A percentile compares a stretch with the other conserved stretches of the same genome.
Conservation (phyloP, 1,140 invertebrate genomes). For the Aphidius gifuensis region DNA sequence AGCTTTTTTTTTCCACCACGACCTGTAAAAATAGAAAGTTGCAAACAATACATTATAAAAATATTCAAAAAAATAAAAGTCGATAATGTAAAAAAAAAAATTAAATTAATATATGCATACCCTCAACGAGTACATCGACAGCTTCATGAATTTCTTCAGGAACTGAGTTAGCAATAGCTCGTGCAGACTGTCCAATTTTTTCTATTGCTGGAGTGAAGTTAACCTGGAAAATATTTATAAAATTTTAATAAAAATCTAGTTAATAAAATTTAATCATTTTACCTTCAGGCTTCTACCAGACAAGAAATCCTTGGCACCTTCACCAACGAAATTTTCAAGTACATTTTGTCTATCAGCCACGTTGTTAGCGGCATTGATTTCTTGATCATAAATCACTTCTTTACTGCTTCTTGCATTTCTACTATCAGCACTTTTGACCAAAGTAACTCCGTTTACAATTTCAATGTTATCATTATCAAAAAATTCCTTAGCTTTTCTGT, state of each 20-base stretch:
- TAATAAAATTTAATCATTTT: conserved; percentile 18
- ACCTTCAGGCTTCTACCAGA: conserved; percentile 57
- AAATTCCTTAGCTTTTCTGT: conserved; percentile 60
- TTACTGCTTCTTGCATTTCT: conserved; percentile 48
- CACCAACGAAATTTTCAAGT: conserved; percentile 61
- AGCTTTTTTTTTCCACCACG: conserved; percentile 63
- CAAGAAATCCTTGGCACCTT: conserved; percentile 59
- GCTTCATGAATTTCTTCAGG: conserved; percentile 56
- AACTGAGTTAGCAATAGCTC: conserved; percentile 53
- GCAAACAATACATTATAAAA: not conserved
- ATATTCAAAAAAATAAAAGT: not conserved
- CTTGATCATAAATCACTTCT: conserved; percentile 50
- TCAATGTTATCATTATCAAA: conserved; percentile 61
- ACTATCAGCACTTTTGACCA: conserved; percentile 48
- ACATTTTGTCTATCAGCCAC: conserved; percentile 59
- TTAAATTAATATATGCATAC: conserved; percentile 34
- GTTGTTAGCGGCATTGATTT: conserved; percentile 53
- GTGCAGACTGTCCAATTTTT: conserved; percentile 54
- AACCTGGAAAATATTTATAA: conserved; percentile 36
- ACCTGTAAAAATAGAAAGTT: conserved; percentile 39
- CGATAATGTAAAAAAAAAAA: conserved; percentile 1
- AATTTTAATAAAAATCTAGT: not conserved
- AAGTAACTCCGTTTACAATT: conserved; percentile 58
- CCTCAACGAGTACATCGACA: conserved; percentile 60
- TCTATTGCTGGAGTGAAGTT: conserved; percentile 55